Evolutionary conservation across 2,888 invertebrate species (phyloP).

Genomic region (Hartigia nigra): DNA sequence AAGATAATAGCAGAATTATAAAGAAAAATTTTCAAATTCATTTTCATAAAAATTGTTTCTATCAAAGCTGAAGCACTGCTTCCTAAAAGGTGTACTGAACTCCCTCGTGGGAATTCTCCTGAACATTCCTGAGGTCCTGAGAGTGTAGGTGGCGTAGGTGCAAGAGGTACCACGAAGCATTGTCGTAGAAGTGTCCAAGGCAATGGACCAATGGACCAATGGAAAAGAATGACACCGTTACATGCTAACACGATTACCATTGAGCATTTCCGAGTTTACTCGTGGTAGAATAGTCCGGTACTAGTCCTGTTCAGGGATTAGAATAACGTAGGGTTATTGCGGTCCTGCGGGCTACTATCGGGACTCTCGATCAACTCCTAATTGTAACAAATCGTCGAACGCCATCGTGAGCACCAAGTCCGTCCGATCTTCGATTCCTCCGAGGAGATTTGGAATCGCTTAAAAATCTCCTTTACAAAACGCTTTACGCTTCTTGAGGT

Average conservation of each 20-base stretch:
- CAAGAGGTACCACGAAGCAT: background rate
- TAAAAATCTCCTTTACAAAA: conserved; percentile 9
- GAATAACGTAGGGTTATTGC: conserved; percentile 52
- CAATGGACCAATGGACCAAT: conserved; percentile 10
- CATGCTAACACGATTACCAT: conserved; percentile 52
- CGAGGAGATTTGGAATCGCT: conserved; percentile 12
- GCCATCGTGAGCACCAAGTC: conserved; percentile 37
- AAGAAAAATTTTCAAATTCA: background rate
- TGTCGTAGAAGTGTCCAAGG: background rate
- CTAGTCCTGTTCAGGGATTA: conserved; percentile 17
- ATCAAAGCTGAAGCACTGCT: background rate
- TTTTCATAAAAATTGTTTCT: background rate
- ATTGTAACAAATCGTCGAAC: conserved; percentile 52
- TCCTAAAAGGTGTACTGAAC: background rate
- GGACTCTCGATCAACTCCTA: conserved; percentile 37
- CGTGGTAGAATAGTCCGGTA: conserved; percentile 22
- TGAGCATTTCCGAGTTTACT: conserved; percentile 37
- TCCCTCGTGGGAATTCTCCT: conserved; percentile 4
- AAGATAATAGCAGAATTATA: background rate
- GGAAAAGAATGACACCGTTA: conserved; percentile 45
- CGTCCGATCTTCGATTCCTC: conserved; percentile 6
- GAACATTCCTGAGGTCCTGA: background rate
- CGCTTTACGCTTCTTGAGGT: conserved; percentile 6
- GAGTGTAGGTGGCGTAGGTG: background rate
- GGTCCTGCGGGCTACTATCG: conserved; percentile 22